These are phyloP conservation scores for Drosophila bocki DNA, from an alignment of 1,140 invertebrate species.

Conservation along the genomic window DNA sequence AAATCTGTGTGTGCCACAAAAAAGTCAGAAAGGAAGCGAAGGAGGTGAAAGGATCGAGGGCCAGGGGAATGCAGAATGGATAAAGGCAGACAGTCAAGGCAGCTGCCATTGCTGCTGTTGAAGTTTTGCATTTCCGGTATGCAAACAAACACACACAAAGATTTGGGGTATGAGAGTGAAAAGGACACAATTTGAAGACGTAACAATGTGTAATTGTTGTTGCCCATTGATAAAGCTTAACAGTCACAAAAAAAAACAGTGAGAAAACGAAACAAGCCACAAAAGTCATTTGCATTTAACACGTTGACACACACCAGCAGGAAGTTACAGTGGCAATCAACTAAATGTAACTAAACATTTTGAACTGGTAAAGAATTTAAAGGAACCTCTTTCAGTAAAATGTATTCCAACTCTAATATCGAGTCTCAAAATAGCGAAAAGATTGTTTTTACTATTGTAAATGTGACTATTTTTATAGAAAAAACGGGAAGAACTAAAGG, in stretches of 20 bases:
- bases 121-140: conserved; percentile 83
- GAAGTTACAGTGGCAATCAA: conserved; percentile 31
- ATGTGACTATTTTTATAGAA: not conserved
- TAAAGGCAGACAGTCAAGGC: conserved; percentile 30
- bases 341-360: conserved; percentile 3
- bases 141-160: conserved; percentile 50
- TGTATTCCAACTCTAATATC: not conserved
- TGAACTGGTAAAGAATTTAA: not conserved
- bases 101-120: conserved; percentile 56
- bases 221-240: conserved; percentile 75
- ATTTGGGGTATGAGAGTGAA: not conserved
- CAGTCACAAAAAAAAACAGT: conserved; percentile 33
- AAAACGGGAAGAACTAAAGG: too few species aligned
- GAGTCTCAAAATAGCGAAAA: too few species aligned
- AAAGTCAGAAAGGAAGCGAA: conserved; percentile 13
- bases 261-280: conserved; percentile 6
- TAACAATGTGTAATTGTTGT: conserved; percentile 82
- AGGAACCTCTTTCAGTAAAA: not conserved
- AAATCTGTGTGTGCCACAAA: conserved; percentile 12
- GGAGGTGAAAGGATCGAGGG: not conserved
- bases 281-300: conserved; percentile 77
- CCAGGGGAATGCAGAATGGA: conserved; percentile 1
- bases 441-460: not conserved
- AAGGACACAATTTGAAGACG: conserved; percentile 62
- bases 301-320: conserved; percentile 49